phyloP scores from a whole-genome alignment of 1,140 invertebrate species.

The Paraescarpia echinospica region DNA sequence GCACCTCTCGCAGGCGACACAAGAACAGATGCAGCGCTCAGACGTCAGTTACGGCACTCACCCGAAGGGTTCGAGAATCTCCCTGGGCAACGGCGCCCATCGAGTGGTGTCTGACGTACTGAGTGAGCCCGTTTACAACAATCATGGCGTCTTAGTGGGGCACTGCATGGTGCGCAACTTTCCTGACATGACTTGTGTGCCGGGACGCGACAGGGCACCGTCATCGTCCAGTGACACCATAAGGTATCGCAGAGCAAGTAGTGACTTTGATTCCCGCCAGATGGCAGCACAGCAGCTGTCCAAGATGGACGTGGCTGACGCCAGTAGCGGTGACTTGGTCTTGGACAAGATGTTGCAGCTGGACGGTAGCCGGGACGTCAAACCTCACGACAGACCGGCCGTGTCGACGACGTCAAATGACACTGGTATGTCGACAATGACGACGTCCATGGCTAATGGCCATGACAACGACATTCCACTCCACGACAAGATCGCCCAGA shows the following conservation, averaged over 20 bases:
- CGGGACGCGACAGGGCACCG: neutral
- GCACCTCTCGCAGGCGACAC: neutral
- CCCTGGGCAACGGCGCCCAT: too few relatives aligned
- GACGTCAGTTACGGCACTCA: neutral
- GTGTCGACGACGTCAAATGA: neutral
- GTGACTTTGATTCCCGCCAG: neutral
- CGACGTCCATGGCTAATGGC: neutral
- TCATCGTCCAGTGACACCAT: neutral
- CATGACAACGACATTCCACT: constrained; percentile 32
- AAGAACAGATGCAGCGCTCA: neutral
- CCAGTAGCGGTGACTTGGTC: neutral
- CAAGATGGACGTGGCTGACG: neutral
- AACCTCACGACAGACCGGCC: neutral
- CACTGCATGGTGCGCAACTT: neutral
- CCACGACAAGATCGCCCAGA: constrained; percentile 46
- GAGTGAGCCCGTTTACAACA: neutral
- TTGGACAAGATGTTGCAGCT: neutral
- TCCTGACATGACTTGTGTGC: neutral
- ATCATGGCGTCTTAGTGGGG: neutral
- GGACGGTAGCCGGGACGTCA: neutral
- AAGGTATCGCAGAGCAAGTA: neutral
- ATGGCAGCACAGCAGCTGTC: neutral
- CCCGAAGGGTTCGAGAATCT: too few relatives aligned
- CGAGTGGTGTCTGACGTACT: neutral
- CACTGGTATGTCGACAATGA: neutral